A percentile compares a stretch with the other conserved stretches of the same genome.
Evolutionary conservation across 1,140 invertebrate species (phyloP).

Genomic region (Pygmarrhopalites habei): DNA sequence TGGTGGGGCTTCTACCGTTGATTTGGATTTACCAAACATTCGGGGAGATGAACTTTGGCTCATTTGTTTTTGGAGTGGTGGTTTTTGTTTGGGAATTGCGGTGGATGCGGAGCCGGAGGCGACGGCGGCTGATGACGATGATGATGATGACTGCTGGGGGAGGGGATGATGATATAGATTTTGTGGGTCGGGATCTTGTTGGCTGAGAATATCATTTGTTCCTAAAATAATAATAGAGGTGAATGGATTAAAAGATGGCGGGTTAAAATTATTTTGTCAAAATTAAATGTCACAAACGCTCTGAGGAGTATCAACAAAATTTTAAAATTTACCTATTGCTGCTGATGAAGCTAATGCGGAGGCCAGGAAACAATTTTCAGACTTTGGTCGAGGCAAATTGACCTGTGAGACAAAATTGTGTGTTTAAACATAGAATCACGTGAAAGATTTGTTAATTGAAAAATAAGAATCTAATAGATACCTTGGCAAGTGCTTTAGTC

Average conservation of each 20-base stretch:
- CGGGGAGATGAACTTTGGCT: too few relatives aligned
- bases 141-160: neutral
- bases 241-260: neutral
- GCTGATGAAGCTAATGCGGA: constrained; percentile 20
- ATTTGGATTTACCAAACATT: neutral
- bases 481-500: constrained; percentile 58
- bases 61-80: too few relatives aligned
- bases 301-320: neutral
- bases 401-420: too few relatives aligned
- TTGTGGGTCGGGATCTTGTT: neutral
- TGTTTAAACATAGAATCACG: too few relatives aligned
- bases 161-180: neutral
- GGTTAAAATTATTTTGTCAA: neutral
- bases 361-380: constrained; percentile 70
- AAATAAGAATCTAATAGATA: too few relatives aligned
- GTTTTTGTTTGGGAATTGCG: too few relatives aligned
- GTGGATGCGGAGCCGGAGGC: too few relatives aligned
- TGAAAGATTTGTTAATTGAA: too few relatives aligned
- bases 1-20: neutral
- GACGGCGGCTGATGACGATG: too few relatives aligned
- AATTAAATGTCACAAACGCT: too few relatives aligned
- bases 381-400: constrained; percentile 66
- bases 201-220: too few relatives aligned
- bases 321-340: too few relatives aligned
- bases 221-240: neutral